Evolutionary conservation across 2,797 vertebrate species (phyloP).

Genomic region (Pangasius djambal): DNA sequence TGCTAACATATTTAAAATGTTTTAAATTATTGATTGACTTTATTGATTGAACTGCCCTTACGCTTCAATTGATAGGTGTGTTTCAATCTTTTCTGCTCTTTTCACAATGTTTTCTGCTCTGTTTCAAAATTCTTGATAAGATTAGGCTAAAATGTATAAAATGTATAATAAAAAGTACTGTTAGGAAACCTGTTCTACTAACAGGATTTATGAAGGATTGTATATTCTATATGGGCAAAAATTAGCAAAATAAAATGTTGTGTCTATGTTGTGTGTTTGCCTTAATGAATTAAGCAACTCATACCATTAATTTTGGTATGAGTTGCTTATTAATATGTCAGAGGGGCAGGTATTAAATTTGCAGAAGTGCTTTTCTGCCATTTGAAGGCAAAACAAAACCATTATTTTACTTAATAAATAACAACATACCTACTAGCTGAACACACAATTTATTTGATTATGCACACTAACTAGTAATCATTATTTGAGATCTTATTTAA

Average conservation of each 20-base stretch:
- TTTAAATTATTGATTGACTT: neutral
- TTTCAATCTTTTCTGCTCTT: neutral
- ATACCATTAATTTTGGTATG: neutral
- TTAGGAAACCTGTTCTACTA: neutral
- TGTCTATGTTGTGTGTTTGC: neutral
- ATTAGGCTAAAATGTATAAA: neutral
- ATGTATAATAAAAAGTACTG: neutral
- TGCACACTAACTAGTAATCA: neutral
- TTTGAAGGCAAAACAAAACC: neutral
- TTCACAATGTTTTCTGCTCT: neutral
- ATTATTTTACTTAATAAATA: neutral
- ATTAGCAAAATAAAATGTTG: neutral
- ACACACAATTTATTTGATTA: neutral
- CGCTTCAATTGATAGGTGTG: neutral
- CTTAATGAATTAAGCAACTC: neutral
- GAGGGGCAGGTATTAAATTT: neutral
- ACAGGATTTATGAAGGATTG: neutral
- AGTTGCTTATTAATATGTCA: neutral
- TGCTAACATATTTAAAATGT: neutral
- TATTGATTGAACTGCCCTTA: neutral
- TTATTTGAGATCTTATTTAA: neutral
- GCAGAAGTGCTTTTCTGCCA: neutral
- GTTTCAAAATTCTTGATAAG: neutral
- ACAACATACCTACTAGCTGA: neutral
- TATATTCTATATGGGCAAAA: neutral